phyloP scores from a whole-genome alignment of 2,797 vertebrate genomes.

The Eidolon dupreanum region DNA sequence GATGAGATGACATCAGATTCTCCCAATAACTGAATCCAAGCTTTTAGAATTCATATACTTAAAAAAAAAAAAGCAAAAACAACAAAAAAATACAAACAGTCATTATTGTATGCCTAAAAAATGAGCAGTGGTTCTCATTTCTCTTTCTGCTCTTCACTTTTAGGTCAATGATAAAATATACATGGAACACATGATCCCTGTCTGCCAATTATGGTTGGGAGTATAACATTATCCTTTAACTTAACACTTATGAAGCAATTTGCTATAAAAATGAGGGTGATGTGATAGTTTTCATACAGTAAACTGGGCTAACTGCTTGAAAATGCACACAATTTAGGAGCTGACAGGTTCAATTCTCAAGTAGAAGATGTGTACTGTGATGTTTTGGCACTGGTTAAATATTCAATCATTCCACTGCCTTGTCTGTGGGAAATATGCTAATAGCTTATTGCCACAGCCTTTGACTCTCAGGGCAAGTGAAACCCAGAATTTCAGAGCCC shows the following conservation, averaged over 20 bases:
- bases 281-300: slow-evolving; percentile 65
- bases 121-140: neutral
- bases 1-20: neutral
- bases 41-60: neutral
- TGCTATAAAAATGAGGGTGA: slow-evolving; percentile 59
- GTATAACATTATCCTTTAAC: slow-evolving; percentile 73
- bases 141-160: slow-evolving; percentile 1
- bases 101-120: neutral
- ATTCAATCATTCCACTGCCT: slow-evolving; percentile 58
- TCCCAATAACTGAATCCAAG: neutral
- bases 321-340: slow-evolving; percentile 85
- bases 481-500: neutral
- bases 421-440: slow-evolving; percentile 66
- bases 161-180: slow-evolving; percentile 63
- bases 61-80: neutral
- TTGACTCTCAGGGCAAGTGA: slow-evolving; percentile 64
- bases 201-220: slow-evolving; percentile 70
- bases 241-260: slow-evolving; percentile 80
- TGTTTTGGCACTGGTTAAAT: slow-evolving; percentile 83
- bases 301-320: slow-evolving; percentile 79
- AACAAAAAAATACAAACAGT: neutral
- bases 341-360: slow-evolving; percentile 86
- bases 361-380: slow-evolving; percentile 42
- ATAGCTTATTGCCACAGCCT: slow-evolving; percentile 57
- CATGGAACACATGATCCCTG: slow-evolving; percentile 59